Evolutionary conservation across 2,888 invertebrate species (phyloP).

Genomic region (Cantharis lateralis): DNA sequence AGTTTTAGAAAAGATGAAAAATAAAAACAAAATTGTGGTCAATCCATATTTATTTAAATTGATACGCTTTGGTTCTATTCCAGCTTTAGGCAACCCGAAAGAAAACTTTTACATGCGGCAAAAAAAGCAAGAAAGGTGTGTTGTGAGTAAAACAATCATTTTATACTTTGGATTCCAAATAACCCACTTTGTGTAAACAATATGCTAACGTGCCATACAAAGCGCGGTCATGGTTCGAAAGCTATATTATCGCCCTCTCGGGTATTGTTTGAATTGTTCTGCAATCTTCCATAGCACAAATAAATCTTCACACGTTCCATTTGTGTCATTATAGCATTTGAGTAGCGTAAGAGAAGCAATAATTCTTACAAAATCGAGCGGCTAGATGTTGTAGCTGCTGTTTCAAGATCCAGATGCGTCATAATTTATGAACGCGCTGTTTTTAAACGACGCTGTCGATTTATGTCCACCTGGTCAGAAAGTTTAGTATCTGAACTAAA

Average conservation of each 20-base stretch:
- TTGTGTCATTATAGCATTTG: conserved; percentile 34
- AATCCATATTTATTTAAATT: background rate
- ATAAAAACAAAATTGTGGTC: conserved; percentile 4
- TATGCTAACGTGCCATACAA: conserved; percentile 40
- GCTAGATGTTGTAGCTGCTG: conserved; percentile 26
- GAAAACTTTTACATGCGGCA: background rate
- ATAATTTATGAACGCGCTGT: conserved; percentile 29
- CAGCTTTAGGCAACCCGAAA: no score
- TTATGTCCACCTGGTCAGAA: conserved; percentile 40
- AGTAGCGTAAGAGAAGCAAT: conserved; percentile 28
- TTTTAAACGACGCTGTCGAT: conserved; percentile 37
- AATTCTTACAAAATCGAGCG: conserved; percentile 25
- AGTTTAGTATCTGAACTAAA: conserved; percentile 45
- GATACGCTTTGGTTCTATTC: background rate
- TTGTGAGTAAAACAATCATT: background rate
- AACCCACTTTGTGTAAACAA: conserved; percentile 41
- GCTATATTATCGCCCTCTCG: conserved; percentile 42
- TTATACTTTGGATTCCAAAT: conserved; percentile 9
- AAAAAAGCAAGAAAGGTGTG: background rate
- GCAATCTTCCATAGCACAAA: conserved; percentile 39
- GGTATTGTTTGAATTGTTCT: conserved; percentile 44
- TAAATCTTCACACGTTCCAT: conserved; percentile 43
- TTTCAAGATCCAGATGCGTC: conserved; percentile 31
- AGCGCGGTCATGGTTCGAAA: conserved; percentile 34
- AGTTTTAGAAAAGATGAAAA: background rate